Evolutionary conservation across 2,888 invertebrate species (phyloP), one percentile per base, ranked within the genome.

Genomic region (Drosophila diplacantha): DNA sequence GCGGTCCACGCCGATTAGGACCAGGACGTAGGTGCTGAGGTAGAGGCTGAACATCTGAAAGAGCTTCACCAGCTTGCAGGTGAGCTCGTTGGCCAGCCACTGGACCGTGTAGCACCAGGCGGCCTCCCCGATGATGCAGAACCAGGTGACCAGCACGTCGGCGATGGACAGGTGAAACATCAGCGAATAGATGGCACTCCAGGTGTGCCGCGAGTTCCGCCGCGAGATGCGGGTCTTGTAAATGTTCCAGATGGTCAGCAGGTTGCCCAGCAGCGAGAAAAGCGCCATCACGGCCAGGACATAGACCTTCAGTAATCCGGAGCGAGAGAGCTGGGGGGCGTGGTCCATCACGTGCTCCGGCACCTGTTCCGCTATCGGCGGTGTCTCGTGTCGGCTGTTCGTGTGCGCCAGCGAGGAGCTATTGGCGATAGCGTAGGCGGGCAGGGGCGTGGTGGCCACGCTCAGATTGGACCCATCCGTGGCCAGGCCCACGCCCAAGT

Each of bases 161-260:
- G 95, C 94, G 50, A 95, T 90, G 14, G 95, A 94, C n/a, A 96
- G 89, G 84, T 95, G 95, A 54, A 94, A 91, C 79, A 95, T 94
- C 43, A 95, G 88, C 46, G 93, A 93, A 81, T 95, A 94, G 70
- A 93, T 92, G 0, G 93, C 92, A 34, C 93, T 92, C 91, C 92
- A 93, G 11, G 90, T 91, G 20, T 92, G 92, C 11, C 92, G 89
- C 0, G 91, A 90, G 67, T 90, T 88, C 20, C 91, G 89, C 11
- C 91, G 87, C 24, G 90, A 89, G 20, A 91, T 88, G 71, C 92
- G 91, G 5, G 92, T 92, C 78, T 90, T 90, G 71, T 90, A 91
- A 83, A 95, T 93, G 77, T 94, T 94, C 87, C 93, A 91, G 75
- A 95, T 92, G 1, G 95, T 95, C 5, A 93, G 92, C 24, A 92